Base-by-base conservation (phyloP, 2,888 invertebrate species). In the Eremobia ochroleuca region DNA sequence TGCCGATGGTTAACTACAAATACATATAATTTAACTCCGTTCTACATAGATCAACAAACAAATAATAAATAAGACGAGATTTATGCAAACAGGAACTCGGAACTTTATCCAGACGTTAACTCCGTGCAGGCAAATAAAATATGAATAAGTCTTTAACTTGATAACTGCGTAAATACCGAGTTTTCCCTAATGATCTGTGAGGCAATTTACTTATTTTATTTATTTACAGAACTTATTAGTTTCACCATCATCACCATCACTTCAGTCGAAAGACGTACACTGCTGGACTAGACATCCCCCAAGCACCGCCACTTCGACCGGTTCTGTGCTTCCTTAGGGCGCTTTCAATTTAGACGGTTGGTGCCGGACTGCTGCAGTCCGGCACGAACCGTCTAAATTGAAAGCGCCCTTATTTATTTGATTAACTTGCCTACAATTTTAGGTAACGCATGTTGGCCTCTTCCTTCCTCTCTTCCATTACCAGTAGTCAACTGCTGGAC, bases 71-170 rank as follows among this genome's bases (percentile, higher is more conserved):
- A 64, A 69, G 68, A 77, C 28, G 58, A 78, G 66, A 83, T 76
- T 83, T 64, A 66, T 31, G n/a, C 72, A 66, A 83, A 80, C 80
- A 80, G 61, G 61, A 78, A 67, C n/a, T 73, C 37, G 59, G 25
- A 77, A 85, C 73, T 85, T 87, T 66, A 81, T 59, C 69, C 78
- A 64, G 77, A 74, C 58, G 37, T 69, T 68, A 69, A 82, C 75
- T 79, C 65, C 13, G 62, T 34, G 76, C 58, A 67, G 52, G 61
- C 73, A 86, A 87, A 86, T 79, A 87, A 85, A 79, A 70, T 71
- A 76, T 77, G 73, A 79, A 87, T 82, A 77, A 82, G 66, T 69
- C 73, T 73, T 85, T 58, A 62, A 81, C 46, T 85, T 82, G 76
- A 81, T 81, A 76, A 74, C 49, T 58, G 31, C 31, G 80, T 76